Conservation (phyloP, 1,140 invertebrate species). For the Drosophila takahashii region DNA sequence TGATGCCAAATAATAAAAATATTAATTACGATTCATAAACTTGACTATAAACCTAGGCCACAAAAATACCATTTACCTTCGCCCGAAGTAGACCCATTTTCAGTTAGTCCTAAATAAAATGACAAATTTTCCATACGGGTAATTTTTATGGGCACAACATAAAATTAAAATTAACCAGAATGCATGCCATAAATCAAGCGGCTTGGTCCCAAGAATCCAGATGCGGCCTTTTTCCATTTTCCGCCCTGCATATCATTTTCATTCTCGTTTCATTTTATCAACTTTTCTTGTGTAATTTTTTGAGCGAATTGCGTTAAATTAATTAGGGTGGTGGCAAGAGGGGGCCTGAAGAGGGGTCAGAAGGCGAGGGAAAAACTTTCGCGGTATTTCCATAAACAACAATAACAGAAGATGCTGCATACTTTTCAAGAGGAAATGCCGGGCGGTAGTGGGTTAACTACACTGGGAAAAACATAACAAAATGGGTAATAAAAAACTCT, state of each 20-base stretch:
- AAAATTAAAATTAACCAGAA: constrained; percentile 46
- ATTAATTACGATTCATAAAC: constrained; percentile 12
- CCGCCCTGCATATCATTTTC: constrained; percentile 52
- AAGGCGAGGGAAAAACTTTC: constrained; percentile 54
- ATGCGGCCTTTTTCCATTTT: constrained; percentile 43
- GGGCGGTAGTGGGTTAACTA: background rate
- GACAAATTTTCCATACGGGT: constrained; percentile 46
- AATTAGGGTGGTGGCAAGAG: constrained; percentile 60
- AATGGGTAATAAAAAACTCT: background rate
- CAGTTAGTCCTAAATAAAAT: constrained; percentile 10
- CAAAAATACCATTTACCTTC: background rate
- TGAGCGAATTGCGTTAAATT: constrained; percentile 63
- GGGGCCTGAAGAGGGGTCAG: background rate
- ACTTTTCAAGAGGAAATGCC: constrained; percentile 19
- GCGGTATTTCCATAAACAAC: constrained; percentile 62
- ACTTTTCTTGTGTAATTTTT: constrained; percentile 60
- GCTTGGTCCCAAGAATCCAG: constrained; percentile 24
- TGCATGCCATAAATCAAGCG: constrained; percentile 50
- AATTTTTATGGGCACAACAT: constrained; percentile 60
- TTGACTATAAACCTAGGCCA: background rate
- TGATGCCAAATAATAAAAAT: constrained; percentile 1
- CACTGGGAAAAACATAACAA: background rate
- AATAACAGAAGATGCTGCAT: constrained; percentile 55
- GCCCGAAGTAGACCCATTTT: background rate
- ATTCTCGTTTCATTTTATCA: constrained; percentile 47